Conservation (phyloP, 2,797 vertebrate genomes). For the Meriones psammophilus region DNA sequence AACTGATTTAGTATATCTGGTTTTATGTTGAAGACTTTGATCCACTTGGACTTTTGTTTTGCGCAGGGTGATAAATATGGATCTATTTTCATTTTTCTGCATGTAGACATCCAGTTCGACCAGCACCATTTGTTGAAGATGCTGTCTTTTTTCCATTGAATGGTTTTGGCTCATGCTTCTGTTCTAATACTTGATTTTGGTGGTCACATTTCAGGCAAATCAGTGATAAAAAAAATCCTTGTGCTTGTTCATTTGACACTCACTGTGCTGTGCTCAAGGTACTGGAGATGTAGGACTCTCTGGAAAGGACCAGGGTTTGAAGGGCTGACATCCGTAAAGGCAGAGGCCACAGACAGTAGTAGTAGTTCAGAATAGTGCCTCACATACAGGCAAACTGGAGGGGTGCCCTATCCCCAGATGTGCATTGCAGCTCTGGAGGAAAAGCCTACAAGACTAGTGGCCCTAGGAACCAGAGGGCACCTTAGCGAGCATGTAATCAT, state of each 20-base stretch:
- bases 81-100: too few relatives aligned
- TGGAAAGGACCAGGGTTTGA: neutral
- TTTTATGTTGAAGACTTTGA: too few relatives aligned
- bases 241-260: neutral
- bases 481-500: neutral
- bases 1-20: too few relatives aligned
- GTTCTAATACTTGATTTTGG: neutral
- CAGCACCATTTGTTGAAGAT: too few relatives aligned
- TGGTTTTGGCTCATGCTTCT: neutral
- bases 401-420: neutral
- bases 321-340: fast-evolving
- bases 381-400: too few relatives aligned
- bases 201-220: neutral
- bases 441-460: neutral
- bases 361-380: neutral
- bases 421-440: neutral
- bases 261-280: neutral
- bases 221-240: neutral
- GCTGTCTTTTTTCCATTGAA: too few relatives aligned
- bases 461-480: fast-evolving
- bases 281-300: neutral
- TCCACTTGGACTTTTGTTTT: too few relatives aligned
- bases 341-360: fast-evolving
- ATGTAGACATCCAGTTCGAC: too few relatives aligned
- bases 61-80: too few relatives aligned